Base-by-base conservation (phyloP, 2,797 vertebrate species). In the Melanotaenia pygmaea region DNA sequence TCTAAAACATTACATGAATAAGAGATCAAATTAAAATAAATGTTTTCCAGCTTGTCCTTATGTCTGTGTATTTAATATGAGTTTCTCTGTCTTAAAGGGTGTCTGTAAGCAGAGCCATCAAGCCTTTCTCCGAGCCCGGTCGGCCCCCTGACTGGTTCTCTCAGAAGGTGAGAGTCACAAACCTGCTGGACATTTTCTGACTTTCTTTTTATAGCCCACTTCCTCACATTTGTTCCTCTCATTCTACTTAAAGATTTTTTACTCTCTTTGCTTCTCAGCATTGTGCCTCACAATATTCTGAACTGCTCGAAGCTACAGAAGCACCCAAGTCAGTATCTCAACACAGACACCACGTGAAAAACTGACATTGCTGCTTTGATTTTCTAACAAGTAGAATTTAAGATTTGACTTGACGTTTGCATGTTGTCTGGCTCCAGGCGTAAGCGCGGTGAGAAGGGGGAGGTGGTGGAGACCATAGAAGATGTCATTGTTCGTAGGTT, bases 61-160 rank as follows among this genome's bases (percentile, higher is more conserved):
- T n/a, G 11, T 10, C 1, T 22, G 1, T 60, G 8, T 54, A 30
- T 61, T 62, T n/a, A 69, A 54, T 59, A 1, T 60, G 35, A 70
- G 2, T 47, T 3, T 69, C 22, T 43, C 64, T 86, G 54, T 86
- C 4, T 82, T 77, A 12, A 79, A 99, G 98, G 98, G 98, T 99
- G 45, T 99, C 98, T 62, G 98, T 99, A 71, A 99, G 97, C 93
- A 94, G 98, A 94, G 98, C 98, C 77, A 99, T 99, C 93, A 99
- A 99, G 86, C 97, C 98, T 59, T 99, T 99, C 90, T 98, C 98
- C 76, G 98, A 99, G 88, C 88, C 96, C 26, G 97, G 97, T 54
- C 96, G 98, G 34, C 98, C 98, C 71, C 97, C 98, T 71, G 98
- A 99, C 86, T 99, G 98, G 98, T 99, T 99, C 91, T 99, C 98